Evolutionary conservation across 2,797 vertebrate genomes (phyloP), one percentile per base, ranked within the genome.

Genomic region (Eulemur rubriventer): DNA sequence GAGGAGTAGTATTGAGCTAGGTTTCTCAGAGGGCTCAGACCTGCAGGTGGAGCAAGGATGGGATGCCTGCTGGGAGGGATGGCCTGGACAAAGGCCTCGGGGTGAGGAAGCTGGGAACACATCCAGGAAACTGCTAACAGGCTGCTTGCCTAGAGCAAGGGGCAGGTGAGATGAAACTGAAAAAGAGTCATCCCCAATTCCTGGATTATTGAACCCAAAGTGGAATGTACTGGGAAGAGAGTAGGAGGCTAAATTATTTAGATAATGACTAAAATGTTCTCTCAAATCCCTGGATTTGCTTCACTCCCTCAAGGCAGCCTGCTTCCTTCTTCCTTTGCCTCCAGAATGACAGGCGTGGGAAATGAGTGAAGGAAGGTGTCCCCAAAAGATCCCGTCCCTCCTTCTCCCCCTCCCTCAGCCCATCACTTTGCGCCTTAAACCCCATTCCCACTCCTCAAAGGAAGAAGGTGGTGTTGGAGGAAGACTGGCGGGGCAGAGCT

Each of bases 71-170:
- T 14, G 24, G 80, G 38, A 46, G 63, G 70, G 20, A 41, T 1
- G 24, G n/a, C 4, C 1, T 5, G 11, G 33, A 26, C 26, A 30
- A 28, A 63, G 73, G n/a, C 30, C 87, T 41, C 6, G 3, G 7
- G 55, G 48, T 8, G 48, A 57, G 18, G 8, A 22, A 35, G 11
- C 30, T 6, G 17, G 65, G 57, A 10, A 6, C 70, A 59, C 33
- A 28, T 14, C 38, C 8, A 1, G 0, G 1, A 14, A 82, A 35
- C 46, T n/a, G 86, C 38, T 22, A 5, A 41, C 0, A 46, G 65
- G 52, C 35, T 69, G 41, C 78, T 90, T 63, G 93, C 61, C 48
- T 78, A 13, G 46, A 65, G 81, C 61, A 63, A 41, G 94, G 52
- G n/a, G 50, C 5, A 4, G 46, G 82, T 18, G 80, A 89, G 24